These are phyloP conservation scores for Papilio dardanus DNA, from an alignment of 1,140 invertebrate species.

Conservation along the genomic window DNA sequence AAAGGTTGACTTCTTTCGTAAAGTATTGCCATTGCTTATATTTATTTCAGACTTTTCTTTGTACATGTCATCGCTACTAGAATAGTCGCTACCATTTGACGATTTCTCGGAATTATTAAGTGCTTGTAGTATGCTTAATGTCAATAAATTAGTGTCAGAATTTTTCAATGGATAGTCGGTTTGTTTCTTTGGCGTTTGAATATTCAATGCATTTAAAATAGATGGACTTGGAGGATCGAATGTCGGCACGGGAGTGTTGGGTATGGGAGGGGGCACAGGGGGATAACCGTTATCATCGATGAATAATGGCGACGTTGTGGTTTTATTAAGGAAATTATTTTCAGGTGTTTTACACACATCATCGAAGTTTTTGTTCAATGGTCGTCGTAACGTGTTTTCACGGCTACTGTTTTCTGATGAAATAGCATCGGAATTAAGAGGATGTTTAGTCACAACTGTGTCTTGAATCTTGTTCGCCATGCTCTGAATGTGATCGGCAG, in stretches of 20 bases:
- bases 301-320: not conserved
- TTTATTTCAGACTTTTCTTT: conserved; percentile 61
- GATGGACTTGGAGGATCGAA: conserved; percentile 62
- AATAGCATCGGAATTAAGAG: conserved; percentile 67
- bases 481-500: conserved; percentile 78
- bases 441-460: conserved; percentile 80
- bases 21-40: conserved; percentile 48
- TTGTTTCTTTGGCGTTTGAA: conserved; percentile 49
- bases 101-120: conserved; percentile 47
- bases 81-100: conserved; percentile 53
- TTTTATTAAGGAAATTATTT: conserved; percentile 39
- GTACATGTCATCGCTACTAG: conserved; percentile 55
- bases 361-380: conserved; percentile 55
- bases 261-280: conserved; percentile 68
- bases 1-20: conserved; percentile 55
- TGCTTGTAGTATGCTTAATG: conserved; percentile 39
- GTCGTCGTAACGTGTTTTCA: conserved; percentile 62
- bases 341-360: conserved; percentile 50
- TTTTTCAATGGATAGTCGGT: conserved; percentile 53
- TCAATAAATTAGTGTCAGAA: conserved; percentile 44
- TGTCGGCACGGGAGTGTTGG: conserved; percentile 67
- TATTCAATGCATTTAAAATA: conserved; percentile 52
- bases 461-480: conserved; percentile 82
- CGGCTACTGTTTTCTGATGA: conserved; percentile 63
- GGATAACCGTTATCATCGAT: conserved; percentile 45